Base-by-base conservation (phyloP, 1,140 invertebrate species). In the Drosophila littoralis region DNA sequence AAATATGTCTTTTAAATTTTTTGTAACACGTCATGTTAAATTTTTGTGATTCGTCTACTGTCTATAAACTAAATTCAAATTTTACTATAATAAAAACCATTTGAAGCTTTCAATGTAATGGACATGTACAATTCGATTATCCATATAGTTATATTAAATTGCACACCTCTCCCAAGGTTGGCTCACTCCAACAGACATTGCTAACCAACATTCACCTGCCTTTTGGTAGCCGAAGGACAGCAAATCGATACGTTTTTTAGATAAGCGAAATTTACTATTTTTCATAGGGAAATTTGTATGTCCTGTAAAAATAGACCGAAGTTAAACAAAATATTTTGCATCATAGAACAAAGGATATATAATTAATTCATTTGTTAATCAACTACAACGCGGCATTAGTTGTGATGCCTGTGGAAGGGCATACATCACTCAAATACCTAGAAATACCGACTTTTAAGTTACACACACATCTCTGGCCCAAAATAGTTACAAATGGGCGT, bases 401-500 rank as follows among this genome's bases (percentile, higher is more conserved):
- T 52, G 28, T 13, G 9, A 6, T n/a, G 48, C 28, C 12, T 13
- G 28, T 28, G 48, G 40, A n/a, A 15, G 6, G 32, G 13, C 28
- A 33, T 12, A 28, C 38, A 57, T 57, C 28, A 45, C 12, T 45
- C 10, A 46, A 55, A 42, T 35, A 45, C 17, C 58, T 35, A 45
- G 58, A 22, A 63, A 54, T 70, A 33, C 8, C 59, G 43, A 28
- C 28, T 13, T 51, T 32, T 50, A 12, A 50, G 43, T 36, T 64
- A 12, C 45, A 67, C 77, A 74, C 48, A 33, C 84, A 75, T 73
- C 70, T 36, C 48, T 51, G 45, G 69, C 50, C 17, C 65, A 45
- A 64, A 86, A 86, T 76, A 74, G 82, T 67, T 68, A 68, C 71
- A 88, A 84, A 84, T 84, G 75, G 84, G 84, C 80, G 75, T 84